Evolutionary conservation across 1,140 invertebrate species (phyloP), one percentile per base, ranked within the genome.

Genomic region (Drosophila micromelanica): DNA sequence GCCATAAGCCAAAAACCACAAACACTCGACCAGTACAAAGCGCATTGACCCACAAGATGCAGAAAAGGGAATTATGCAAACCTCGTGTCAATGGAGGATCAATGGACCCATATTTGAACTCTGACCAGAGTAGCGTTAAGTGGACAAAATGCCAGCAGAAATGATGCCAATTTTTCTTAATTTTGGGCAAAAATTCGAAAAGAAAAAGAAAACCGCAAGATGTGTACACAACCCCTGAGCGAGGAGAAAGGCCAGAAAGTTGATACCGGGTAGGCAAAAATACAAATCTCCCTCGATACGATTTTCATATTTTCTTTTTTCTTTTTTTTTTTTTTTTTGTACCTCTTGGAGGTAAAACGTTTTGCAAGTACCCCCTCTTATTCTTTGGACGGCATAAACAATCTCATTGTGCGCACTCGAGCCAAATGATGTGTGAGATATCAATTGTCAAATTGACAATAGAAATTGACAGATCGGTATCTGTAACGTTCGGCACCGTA

Each of bases 371-470:
- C 73, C 59, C 67, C 43, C 46, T 59, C 70, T 74, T 59, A 38
- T 63, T 74, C 70, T 59, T 57, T 32, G 54, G 35, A 12, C 48
- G 84, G 73, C 82, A 89, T 89, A 86, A 86, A 86, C 87, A 90
- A 84, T 91, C 89, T 91, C 72, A 90, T 90, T 90, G 87, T 90
- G 72, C 85, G 80, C 87, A 90, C 87, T 90, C 84, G 76, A 91
- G 62, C 78, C 84, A 90, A 90, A 91, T 90, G 89, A 90, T 90
- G 89, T 91, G 87, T 90, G 89, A 90, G 79, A 82, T 90, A 90
- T 90, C 80, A 90, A 85, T 90, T 90, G 87, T 90, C 87, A 90
- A 72, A 71, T 81, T 76, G 87, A 90, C 87, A 90, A 91, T 90
- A 55, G 74, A 74, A 84, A 75, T 80, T 90, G 89, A 91, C 87